These are phyloP conservation scores for Aegotheles bennettii DNA, from an alignment of 2,113 vertebrate species.

Conservation along the genomic window DNA sequence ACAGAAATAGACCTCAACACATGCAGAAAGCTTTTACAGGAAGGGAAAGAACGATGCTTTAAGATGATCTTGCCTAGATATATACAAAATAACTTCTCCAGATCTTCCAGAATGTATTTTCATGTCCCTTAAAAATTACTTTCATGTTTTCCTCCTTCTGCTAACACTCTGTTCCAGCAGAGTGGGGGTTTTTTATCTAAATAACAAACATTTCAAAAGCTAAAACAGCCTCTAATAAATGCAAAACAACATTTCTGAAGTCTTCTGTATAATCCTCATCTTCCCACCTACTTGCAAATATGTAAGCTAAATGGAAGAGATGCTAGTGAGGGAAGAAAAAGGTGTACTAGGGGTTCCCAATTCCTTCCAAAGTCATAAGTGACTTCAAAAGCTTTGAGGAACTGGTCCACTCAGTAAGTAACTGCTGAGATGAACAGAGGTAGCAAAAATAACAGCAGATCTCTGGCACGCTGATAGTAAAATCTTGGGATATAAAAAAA, in stretches of 20 bases:
- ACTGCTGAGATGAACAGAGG: neutral
- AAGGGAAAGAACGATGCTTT: neutral
- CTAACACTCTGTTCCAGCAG: neutral
- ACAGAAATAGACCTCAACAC: neutral
- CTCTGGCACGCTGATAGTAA: neutral
- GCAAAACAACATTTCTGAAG: neutral
- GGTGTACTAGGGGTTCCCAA: neutral
- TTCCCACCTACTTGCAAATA: neutral
- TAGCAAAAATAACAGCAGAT: neutral
- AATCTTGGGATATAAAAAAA: neutral
- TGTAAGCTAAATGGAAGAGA: neutral
- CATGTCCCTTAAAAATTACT: neutral
- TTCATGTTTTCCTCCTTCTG: neutral
- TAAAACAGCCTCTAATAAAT: neutral
- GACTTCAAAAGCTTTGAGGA: neutral
- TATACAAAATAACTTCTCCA: neutral
- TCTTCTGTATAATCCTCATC: neutral
- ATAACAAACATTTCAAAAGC: neutral
- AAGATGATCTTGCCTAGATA: neutral
- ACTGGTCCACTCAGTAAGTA: neutral
- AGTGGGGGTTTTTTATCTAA: rapidly evolving
- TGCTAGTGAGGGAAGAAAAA: neutral
- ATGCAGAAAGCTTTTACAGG: neutral
- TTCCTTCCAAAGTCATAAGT: neutral
- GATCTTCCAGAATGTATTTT: neutral